Evolutionary conservation across 2,888 invertebrate species (phyloP), one percentile per base, ranked within the genome.

Genomic region (Lepidocyrtinus sp.): DNA sequence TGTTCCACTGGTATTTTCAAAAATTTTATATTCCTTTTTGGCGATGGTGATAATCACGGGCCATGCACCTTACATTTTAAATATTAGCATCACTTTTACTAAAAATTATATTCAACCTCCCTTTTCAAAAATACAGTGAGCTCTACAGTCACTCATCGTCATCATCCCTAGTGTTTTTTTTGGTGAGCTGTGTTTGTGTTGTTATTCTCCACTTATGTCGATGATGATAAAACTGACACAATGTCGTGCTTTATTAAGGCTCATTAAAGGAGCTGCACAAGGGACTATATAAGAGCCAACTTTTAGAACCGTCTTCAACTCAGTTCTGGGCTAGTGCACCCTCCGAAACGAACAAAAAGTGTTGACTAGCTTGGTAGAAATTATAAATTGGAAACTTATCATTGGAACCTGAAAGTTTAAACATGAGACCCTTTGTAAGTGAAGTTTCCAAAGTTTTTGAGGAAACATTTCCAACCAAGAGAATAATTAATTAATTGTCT

Each of bases 291-390:
- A 74, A 74, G 50, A 65, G 65, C 55, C 21, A 55, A 26, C 59
- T 55, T 17, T 65, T 74, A 74, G 74, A 25, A 67, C 74, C 65
- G 74, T 65, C 74, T 74, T 74, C 65, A 74, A 74, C 59, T 46
- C 74, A 74, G 74, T 74, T 74, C 65, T 50, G n/a, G n/a, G n/a
- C 12, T 36, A 12, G 36, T 74, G 50, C 59, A 59, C 22, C 74
- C 22, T 67, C 24, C 65, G 9, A 62, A 15, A 19, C n/a, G 59
- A 59, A 24, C 22, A 24, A 61, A 27, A 59, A 25, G 9, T 63
- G n/a, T n/a, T 59, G n/a, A n/a, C 5, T 36, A 12, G 36, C 36
- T 36, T 36, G 36, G 12, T 36, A 36, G 36, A 36, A 36, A 7
- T 36, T n/a, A n/a, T 12, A 12, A 36, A 36, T 36, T 36, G 36